phyloP scores from a whole-genome alignment of 2,888 invertebrate species.

The Pegoplata infirma region DNA sequence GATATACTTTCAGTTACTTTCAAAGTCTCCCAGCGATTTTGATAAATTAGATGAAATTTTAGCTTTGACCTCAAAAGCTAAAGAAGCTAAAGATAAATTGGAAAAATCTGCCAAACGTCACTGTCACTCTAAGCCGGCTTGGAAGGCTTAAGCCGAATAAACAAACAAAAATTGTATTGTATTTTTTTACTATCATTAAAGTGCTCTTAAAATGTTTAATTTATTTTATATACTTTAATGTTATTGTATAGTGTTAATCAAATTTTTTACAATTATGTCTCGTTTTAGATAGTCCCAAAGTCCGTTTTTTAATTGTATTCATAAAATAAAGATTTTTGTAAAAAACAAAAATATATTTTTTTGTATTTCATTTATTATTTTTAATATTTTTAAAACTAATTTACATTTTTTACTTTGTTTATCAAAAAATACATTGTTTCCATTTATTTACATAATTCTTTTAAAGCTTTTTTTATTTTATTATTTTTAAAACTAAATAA shows the following conservation, averaged over 20 bases:
- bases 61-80: conserved; percentile 66
- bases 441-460: conserved; percentile 42
- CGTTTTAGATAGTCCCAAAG: too few relatives aligned
- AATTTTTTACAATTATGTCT: background rate
- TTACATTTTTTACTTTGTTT: conserved; percentile 7
- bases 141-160: conserved; percentile 68
- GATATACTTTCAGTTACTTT: conserved; percentile 79
- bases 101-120: conserved; percentile 63
- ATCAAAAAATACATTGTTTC: conserved; percentile 55
- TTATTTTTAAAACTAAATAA: conserved; percentile 38
- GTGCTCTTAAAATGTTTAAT: conserved; percentile 17
- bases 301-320: background rate
- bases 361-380: conserved; percentile 13
- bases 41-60: conserved; percentile 75
- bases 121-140: conserved; percentile 71
- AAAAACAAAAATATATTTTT: background rate
- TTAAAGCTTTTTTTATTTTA: conserved; percentile 36
- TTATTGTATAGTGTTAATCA: conserved; percentile 34
- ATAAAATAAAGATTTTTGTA: background rate
- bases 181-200: conserved; percentile 14
- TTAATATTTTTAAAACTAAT: conserved; percentile 18
- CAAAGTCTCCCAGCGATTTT: conserved; percentile 79
- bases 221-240: conserved; percentile 1
- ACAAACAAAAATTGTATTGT: background rate
- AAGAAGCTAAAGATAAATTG: conserved; percentile 60